A percentile compares a stretch with the other conserved stretches of the same genome.
Evolutionary conservation across 2,888 invertebrate genomes (phyloP).

Genomic region (Torymus auratus): DNA sequence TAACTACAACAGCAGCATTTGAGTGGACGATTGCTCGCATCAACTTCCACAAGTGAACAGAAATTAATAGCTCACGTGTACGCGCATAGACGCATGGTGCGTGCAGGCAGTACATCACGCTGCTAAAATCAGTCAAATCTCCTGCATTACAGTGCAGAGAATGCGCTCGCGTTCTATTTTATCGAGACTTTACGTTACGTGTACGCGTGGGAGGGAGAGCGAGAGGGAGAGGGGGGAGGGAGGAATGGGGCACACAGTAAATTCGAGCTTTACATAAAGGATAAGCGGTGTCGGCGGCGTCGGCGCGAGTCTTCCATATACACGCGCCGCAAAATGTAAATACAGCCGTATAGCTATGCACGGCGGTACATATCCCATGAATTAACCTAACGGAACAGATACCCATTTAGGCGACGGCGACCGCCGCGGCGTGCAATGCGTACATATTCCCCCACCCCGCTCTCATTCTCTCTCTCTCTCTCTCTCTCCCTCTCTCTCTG

Average conservation of each 20-base stretch:
- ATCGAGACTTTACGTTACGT: background rate
- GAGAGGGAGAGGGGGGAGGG: background rate
- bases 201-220: no score
- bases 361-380: constrained; percentile 14
- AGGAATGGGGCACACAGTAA: background rate
- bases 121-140: no score
- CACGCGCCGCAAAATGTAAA: constrained; percentile 22
- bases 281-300: constrained; percentile 1
- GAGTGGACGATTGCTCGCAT: no score
- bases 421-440: background rate
- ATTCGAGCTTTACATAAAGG: constrained; percentile 22
- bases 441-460: background rate
- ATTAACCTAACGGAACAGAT: constrained; percentile 34
- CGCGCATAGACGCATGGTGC: no score
- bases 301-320: background rate
- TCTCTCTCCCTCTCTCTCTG: no score
- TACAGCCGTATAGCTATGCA: background rate
- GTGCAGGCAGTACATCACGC: no score
- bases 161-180: background rate
- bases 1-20: no score
- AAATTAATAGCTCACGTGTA: no score
- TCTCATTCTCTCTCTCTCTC: no score
- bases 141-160: no score
- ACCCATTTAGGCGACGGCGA: constrained; percentile 13
- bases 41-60: no score